Evolutionary conservation across 2,113 vertebrate species (phyloP).

Genomic region (Oxyura jamaicensis): DNA sequence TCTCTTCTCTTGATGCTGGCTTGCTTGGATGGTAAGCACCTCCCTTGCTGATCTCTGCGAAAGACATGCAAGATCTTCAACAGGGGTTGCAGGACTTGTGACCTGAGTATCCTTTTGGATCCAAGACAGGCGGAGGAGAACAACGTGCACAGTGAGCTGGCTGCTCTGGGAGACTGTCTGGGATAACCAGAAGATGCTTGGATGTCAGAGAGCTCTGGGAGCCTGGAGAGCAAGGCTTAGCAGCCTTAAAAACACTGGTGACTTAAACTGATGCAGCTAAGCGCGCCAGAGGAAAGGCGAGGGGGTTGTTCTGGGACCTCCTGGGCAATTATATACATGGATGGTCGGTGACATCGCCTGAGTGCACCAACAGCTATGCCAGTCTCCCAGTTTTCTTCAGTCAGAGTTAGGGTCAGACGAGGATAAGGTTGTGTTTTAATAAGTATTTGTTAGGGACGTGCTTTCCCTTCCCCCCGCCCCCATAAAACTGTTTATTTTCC

Average conservation of each 20-base stretch:
- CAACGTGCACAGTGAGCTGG: neutral
- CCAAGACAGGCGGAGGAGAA: neutral
- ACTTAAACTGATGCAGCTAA: neutral
- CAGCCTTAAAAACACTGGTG: neutral
- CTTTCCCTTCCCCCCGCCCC: neutral
- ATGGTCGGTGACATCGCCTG: neutral
- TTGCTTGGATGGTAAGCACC: neutral
- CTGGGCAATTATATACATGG: neutral
- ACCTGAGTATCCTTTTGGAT: neutral
- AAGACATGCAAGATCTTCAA: neutral
- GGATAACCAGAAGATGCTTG: neutral
- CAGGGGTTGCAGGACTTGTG: neutral
- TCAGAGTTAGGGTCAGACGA: neutral
- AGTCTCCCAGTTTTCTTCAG: neutral
- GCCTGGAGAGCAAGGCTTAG: neutral
- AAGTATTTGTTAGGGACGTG: slow-evolving; percentile 7
- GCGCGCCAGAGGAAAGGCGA: neutral
- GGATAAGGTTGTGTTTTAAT: neutral
- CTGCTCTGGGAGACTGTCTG: neutral
- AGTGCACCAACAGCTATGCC: neutral
- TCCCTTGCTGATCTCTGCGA: neutral
- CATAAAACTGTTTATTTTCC: neutral
- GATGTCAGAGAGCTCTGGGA: neutral
- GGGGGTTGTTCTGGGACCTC: neutral
- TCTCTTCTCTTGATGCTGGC: neutral